Base-by-base conservation (phyloP, 2,797 vertebrate species). In the Anomalospiza imberbis region DNA sequence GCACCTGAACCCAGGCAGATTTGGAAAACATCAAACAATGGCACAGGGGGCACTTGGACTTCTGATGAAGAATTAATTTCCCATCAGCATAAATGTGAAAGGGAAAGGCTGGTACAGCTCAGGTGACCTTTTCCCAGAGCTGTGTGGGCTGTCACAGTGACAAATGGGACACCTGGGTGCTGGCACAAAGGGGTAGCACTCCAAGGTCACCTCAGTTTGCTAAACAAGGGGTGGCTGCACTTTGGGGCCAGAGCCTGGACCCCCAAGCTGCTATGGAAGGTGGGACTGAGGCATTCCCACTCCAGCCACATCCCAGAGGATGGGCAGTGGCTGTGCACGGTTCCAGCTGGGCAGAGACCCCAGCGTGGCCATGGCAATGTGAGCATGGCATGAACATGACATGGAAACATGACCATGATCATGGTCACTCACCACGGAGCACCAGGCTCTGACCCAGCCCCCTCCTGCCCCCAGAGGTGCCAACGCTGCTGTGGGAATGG, bases 81-180 rank as follows among this genome's bases (percentile, higher is more conserved):
- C 77, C 87, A 70, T 32, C 67, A 93, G 73, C 85, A 88, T 42
- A 93, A 97, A 94, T 88, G 85, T 78, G 92, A 89, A 80, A 76
- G 68, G 74, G 68, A 78, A 88, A 87, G 88, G 82, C 86, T 91
- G 91, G 80, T 82, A 12, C 14, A 89, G 95, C 89, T 72, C 66
- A 53, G 62, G 66, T 93, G 95, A 96, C 96, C 94, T 97, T 96
- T 96, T 84, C 91, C 72, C 5, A 29, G 72, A 95, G 87, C 74
- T 0, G 9, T 25, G 85, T 2, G 17, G 55, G 47, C 72, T 86
- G 85, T 92, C 13, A 20, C 5, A 2, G 18, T 85, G 94, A 96
- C 36, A 61, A 57, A 92, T 58, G 85, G 93, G 80, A 60, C 82
- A 53, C 72, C 44, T 28, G 76, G 82, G 65, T 0, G 1, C 82